Evolutionary conservation across 2,888 invertebrate species (phyloP).

Genomic region (Drosophila tanythrix): DNA sequence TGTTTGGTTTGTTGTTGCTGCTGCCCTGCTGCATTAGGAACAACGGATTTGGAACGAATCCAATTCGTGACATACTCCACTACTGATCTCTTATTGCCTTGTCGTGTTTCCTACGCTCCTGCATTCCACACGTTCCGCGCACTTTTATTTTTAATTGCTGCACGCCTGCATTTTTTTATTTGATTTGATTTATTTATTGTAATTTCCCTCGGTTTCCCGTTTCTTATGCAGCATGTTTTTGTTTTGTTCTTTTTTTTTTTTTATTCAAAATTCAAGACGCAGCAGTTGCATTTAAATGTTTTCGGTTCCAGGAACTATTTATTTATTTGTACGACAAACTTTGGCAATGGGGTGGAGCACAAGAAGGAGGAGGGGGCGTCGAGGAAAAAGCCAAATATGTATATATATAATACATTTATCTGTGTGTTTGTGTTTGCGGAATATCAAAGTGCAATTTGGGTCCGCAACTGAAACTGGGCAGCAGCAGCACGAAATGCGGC

Average conservation of each 20-base stretch:
- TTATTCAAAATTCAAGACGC: slow-evolving; percentile 64
- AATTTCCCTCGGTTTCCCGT: slow-evolving; percentile 29
- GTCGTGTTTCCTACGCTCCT: slow-evolving; percentile 5
- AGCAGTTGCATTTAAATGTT: slow-evolving; percentile 65
- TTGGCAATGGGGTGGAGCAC: slow-evolving; percentile 10
- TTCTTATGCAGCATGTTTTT: slow-evolving; percentile 29
- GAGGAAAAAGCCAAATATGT: slow-evolving; percentile 5
- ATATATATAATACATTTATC: not conserved
- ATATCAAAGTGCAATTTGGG: slow-evolving; percentile 52
- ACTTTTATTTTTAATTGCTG: slow-evolving; percentile 20
- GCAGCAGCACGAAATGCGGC: slow-evolving; percentile 39
- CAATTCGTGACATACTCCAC: slow-evolving; percentile 10
- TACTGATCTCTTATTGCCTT: slow-evolving; percentile 5
- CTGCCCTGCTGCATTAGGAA: slow-evolving; percentile 26
- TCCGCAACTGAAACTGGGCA: slow-evolving; percentile 36
- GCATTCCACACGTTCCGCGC: slow-evolving; percentile 5
- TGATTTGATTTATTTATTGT: slow-evolving; percentile 42
- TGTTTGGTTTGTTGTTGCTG: not conserved
- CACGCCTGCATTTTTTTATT: slow-evolving; percentile 10
- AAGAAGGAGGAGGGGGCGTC: slow-evolving; percentile 1
- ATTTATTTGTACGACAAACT: slow-evolving; percentile 40
- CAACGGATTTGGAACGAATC: slow-evolving; percentile 8
- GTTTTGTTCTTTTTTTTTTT: not conserved
- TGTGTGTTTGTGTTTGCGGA: slow-evolving; percentile 22
- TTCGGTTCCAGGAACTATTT: slow-evolving; percentile 52